Evolutionary conservation across 1,140 invertebrate genomes (phyloP), one percentile per base, ranked within the genome.

Genomic region (Nasonia giraulti): DNA sequence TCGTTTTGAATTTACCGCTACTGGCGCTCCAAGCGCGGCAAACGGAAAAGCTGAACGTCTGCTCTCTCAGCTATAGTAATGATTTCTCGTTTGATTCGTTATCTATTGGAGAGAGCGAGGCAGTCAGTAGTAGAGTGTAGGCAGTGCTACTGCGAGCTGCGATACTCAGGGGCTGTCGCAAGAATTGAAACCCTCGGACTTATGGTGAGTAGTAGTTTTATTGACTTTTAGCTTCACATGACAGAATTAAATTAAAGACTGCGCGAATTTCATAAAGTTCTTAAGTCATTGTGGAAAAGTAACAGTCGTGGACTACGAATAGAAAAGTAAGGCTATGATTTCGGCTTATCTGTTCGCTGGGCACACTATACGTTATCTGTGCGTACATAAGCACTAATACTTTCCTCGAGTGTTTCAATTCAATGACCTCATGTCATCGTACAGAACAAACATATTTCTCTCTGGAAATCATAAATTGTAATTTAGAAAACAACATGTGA

Each of bases 1-100:
- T 27, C 5, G 12, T 50, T 83, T 83, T 77, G 27, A 84, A 86
- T 84, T 80, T 76, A 31, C 33, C 82, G 82, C 82, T 50, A 37
- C 3, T 75, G 55, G 73, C 81, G 81, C 81, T 75, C 31, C 33
- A 17, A 44, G 37, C 81, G 73, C 40, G 12, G 23, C 3, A 27
- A 71, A 71, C 8, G 6, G 23, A 71, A 71, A 71, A 69, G 12
- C 11, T 12, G 12, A 14, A 50, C 40, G 40, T 44, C 8, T 44
- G 40, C 40, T 44, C 40, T 44, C 40, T 8, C 40, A 44, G 40
- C 40, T 62, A 2, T 27, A 27, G 55, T 17, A 69, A 80, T 80
- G 78, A 44, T 69, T 80, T 80, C 12, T 80, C 62, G 31, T n/a
- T 40, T 20, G 20, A n/a, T 40, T 23, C 50, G 4, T 23, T 44